phyloP scores from a whole-genome alignment of 2,797 vertebrate species.

The Amphiprion clarkii region DNA sequence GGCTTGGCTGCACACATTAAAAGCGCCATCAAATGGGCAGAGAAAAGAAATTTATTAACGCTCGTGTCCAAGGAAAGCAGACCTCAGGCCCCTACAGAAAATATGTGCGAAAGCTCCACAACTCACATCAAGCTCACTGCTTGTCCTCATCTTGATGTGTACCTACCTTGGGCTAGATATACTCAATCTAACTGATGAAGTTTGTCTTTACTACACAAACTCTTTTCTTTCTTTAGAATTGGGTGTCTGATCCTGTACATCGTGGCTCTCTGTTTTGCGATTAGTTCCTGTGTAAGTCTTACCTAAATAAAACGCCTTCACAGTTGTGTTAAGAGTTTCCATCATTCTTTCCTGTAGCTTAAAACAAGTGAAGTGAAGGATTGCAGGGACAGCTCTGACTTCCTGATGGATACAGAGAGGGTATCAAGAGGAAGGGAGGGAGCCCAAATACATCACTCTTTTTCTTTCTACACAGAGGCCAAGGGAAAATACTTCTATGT shows the following conservation, averaged over 20 bases:
- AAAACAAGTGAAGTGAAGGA: slow-evolving; percentile 52
- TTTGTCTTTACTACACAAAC: slow-evolving; percentile 2
- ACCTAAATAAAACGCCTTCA: slow-evolving; percentile 51
- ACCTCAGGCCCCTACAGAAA: slow-evolving; percentile 29
- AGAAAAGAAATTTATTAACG: slow-evolving; percentile 39
- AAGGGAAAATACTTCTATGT: slow-evolving; percentile 35
- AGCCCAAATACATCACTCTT: slow-evolving; percentile 32
- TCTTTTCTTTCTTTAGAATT: slow-evolving; percentile 11
- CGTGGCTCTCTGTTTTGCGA: slow-evolving; percentile 2
- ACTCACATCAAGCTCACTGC: slow-evolving; percentile 22
- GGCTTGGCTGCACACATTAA: slow-evolving; percentile 43
- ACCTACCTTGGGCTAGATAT: slow-evolving; percentile 17
- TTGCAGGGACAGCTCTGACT: slow-evolving; percentile 52
- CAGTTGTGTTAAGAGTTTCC: slow-evolving; percentile 39
- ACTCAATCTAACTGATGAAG: slow-evolving; percentile 15
- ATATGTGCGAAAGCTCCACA: slow-evolving; percentile 37
- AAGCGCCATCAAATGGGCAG: slow-evolving; percentile 20
- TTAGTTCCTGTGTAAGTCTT: slow-evolving; percentile 7
- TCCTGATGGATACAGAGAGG: slow-evolving; percentile 64
- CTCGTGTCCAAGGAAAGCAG: slow-evolving; percentile 44
- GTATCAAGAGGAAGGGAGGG: slow-evolving; percentile 44
- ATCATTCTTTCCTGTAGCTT: slow-evolving; percentile 55
- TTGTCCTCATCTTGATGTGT: slow-evolving; percentile 26
- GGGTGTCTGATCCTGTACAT: background rate
- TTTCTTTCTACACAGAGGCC: slow-evolving; percentile 33